Conservation (phyloP, 1,140 invertebrate species). For the Dryas iulia region DNA sequence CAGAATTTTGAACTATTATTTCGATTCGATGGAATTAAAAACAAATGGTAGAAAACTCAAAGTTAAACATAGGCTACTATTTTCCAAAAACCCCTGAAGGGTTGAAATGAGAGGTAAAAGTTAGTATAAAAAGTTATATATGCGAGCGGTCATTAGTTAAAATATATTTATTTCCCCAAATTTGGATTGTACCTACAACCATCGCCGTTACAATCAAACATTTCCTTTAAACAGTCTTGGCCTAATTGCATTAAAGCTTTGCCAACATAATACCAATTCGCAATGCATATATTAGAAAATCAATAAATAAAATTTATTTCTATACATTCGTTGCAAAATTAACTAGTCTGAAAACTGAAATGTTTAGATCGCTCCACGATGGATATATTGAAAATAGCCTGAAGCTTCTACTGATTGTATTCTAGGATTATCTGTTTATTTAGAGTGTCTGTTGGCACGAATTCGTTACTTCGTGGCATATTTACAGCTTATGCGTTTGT, state of each 20-base stretch:
- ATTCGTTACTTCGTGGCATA: background rate
- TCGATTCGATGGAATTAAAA: no score
- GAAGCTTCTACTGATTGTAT: background rate
- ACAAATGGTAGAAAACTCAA: no score
- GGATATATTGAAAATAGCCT: background rate
- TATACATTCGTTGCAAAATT: background rate
- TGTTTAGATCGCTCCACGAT: background rate
- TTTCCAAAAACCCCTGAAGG: no score
- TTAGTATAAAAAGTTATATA: no score
- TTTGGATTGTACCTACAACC: no score
- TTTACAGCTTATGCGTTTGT: background rate
- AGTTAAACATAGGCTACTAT: no score
- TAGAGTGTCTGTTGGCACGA: background rate
- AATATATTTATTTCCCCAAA: no score
- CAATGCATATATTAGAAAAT: background rate
- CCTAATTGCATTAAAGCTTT: background rate
- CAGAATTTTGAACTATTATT: no score
- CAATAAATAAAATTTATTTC: background rate
- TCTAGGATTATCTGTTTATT: background rate
- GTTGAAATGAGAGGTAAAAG: no score
- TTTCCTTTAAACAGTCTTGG: no score
- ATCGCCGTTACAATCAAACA: no score
- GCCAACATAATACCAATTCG: background rate
- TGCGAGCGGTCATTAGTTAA: no score
- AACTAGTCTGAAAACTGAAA: background rate